Conservation (phyloP, 2,113 vertebrate genomes). For the Balaeniceps rex region DNA sequence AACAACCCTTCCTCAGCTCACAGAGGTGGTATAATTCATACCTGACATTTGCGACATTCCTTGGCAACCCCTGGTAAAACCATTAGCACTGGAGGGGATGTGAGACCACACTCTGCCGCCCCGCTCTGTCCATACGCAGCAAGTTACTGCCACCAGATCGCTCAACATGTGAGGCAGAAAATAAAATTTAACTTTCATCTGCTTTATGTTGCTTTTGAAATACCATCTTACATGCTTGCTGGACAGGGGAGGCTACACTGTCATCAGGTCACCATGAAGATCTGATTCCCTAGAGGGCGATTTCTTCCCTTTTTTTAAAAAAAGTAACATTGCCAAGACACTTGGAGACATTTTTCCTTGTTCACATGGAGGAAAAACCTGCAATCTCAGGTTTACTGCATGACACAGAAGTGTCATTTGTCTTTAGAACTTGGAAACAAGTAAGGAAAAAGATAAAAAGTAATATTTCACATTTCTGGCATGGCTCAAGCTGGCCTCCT, state of each 20-base stretch:
- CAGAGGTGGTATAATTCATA: background rate
- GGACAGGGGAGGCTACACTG: background rate
- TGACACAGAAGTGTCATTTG: background rate
- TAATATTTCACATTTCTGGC: background rate
- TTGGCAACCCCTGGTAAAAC: background rate
- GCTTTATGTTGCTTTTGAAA: background rate
- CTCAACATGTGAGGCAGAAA: background rate
- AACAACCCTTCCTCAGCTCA: background rate
- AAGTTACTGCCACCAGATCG: background rate
- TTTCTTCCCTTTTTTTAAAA: background rate
- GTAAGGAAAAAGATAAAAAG: background rate
- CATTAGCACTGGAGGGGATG: background rate
- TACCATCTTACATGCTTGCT: background rate
- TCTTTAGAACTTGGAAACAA: background rate
- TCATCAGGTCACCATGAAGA: background rate
- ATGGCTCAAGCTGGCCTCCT: background rate
- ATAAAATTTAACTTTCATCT: background rate
- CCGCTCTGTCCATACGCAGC: accelerated
- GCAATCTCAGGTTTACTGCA: background rate
- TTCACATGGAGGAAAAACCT: background rate
- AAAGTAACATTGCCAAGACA: background rate
- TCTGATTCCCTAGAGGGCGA: background rate
- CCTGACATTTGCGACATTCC: background rate
- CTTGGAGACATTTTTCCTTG: background rate
- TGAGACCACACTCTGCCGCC: background rate